Base-by-base conservation (phyloP, 2,113 vertebrate species). In the Vidua macroura region DNA sequence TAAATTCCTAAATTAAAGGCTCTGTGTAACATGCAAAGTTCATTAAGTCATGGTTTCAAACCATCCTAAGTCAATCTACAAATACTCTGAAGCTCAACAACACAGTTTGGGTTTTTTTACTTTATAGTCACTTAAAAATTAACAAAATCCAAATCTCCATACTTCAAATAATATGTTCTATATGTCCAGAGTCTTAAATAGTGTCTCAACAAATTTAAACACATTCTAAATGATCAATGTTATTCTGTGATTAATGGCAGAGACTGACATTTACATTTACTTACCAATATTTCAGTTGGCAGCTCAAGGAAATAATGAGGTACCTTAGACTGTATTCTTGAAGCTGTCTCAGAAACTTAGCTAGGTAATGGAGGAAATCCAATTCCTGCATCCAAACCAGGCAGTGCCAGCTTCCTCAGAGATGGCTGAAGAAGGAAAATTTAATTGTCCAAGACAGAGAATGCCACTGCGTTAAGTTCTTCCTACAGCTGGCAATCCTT, bases 271-370 rank as follows among this genome's bases (percentile, higher is more conserved):
- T 95, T 76, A 56, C 13, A 43, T 89, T 95, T 76, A 16, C 11
- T 75, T 62, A 72, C 13, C 0, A 0, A 19, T 69, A 69, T 76
- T 33, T 88, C 27, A 35, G 52, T 22, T 77, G 33, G 8, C 27
- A 90, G 63, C 35, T 96, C 25, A 58, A 68, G 49, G 82, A 92
- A 91, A 66, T 85, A 90, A 92, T 66, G 60, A 91, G 25, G 20
- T 70, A 70, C n/a, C 41, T 64, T 74, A 84, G 64, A 28, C 8
- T 52, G 8, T 68, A 46, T 49, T 63, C 30, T 39, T 72, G 53
- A 73, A 72, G 25, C 9, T 53, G 3, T 62, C 19, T 82, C n/a
- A 85, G 52, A 64, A 69, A 70, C 19, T 53, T 62, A 43, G 20
- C 11, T 84, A 81, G 81, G 35, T 35, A 72, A 53, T 1, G 1